Evolutionary conservation across 2,888 invertebrate genomes (phyloP).

Genomic region (Acanthosepion esculentum): DNA sequence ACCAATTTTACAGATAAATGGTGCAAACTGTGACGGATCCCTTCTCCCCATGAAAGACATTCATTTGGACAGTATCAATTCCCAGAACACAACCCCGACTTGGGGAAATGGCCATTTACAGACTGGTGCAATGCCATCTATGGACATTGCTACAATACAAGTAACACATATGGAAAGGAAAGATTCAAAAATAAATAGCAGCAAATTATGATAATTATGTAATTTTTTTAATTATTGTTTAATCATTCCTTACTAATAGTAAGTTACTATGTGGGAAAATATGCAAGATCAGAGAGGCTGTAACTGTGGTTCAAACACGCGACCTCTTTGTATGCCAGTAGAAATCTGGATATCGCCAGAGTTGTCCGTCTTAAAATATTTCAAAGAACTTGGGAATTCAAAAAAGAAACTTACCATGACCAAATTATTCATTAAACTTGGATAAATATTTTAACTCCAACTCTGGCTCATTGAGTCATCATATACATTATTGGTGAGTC

Average conservation of each 20-base stretch:
- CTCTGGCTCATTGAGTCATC: too few species aligned
- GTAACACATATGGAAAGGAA: not conserved
- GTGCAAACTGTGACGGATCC: not conserved
- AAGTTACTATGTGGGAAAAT: too few species aligned
- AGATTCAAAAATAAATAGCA: not conserved
- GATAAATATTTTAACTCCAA: too few species aligned
- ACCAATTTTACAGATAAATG: not conserved
- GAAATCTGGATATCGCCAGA: not conserved
- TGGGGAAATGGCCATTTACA: not conserved
- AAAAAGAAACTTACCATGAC: too few species aligned
- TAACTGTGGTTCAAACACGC: too few species aligned
- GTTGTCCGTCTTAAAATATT: not conserved
- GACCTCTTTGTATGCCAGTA: too few species aligned
- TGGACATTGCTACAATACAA: not conserved
- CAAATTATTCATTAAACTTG: too few species aligned
- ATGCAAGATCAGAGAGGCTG: too few species aligned
- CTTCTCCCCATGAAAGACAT: not conserved
- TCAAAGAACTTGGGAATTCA: not conserved
- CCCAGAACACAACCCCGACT: not conserved
- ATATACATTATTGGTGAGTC: too few species aligned
- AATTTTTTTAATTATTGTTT: not conserved
- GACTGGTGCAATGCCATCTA: not conserved
- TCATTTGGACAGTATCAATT: not conserved
- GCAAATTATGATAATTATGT: not conserved
- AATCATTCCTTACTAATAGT: too few species aligned